Evolutionary conservation across 2,888 invertebrate species (phyloP), one percentile per base, ranked within the genome.

Genomic region (Chironomus riparius): DNA sequence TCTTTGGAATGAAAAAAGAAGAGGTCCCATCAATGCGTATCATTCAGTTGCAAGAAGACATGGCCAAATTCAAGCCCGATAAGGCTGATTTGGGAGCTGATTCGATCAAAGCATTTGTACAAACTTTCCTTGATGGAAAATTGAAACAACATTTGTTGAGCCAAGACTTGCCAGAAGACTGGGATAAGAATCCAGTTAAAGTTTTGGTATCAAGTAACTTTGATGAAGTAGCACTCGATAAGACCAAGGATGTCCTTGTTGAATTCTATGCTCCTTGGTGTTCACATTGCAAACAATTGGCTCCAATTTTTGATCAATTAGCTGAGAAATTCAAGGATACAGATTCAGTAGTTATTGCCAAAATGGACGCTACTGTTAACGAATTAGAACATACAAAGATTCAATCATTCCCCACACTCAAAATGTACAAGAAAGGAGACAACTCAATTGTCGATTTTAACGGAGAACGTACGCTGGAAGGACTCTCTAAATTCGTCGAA

Each of bases 321-420:
- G 97, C 91, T 78, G 97, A 98, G 83, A 94, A 97, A 85, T 98
- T 91, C 87, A 91, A 92, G 85, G 92, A 92, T 81, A 86, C 90
- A 79, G 89, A 89, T 6, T 90, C 90, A 78, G 87, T 98, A 78
- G 88, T 99, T 72, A 92, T 99, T 83, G 98, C 98, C 81, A 99
- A 99, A 87, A 98, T 99, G 88, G 99, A 99, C 86, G 92, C 98
- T 78, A 99, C 99, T 76, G 93, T 90, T 82, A 99, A 99, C 85
- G 99, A 99, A 87, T 86, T 99, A 79, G 97, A 97, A 81, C 95
- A 95, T 86, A 93, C 97, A 77, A 97, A 96, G 86, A 90, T 99
- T 82, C 90, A 91, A 79, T 95, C 93, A 80, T 98, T 95, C 92
- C 97, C 97, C 77, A 97, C 97, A 78, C 90, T 98, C 83, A 96